Conservation (phyloP, 1,140 invertebrate genomes). For the Lasaia peninsularis region DNA sequence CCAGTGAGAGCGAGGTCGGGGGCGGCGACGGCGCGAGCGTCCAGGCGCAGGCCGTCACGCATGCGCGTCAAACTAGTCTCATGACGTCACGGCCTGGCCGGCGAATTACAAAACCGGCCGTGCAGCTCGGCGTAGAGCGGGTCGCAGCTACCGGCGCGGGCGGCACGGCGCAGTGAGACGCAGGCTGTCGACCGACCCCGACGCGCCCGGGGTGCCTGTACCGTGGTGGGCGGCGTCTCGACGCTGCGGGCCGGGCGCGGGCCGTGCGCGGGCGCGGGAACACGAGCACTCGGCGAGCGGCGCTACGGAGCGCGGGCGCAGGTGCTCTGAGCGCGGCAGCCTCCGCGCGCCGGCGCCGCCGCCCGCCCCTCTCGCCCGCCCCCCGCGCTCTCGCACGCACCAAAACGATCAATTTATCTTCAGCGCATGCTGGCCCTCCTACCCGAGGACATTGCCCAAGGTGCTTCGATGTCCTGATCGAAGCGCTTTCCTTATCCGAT, state of each 20-base stretch:
- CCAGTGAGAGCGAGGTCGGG: slow-evolving; percentile 62
- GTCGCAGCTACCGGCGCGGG: slow-evolving; percentile 30
- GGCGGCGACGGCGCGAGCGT: slow-evolving; percentile 56
- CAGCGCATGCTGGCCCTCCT: slow-evolving; percentile 65
- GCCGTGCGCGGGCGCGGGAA: slow-evolving; percentile 59
- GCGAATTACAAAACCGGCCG: slow-evolving; percentile 73
- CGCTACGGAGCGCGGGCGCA: slow-evolving; percentile 74
- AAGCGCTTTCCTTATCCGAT: slow-evolving; percentile 16
- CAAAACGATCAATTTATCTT: slow-evolving; percentile 75
- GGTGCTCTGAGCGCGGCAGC: slow-evolving; percentile 74
- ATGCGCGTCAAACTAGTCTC: slow-evolving; percentile 70
- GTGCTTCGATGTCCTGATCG: slow-evolving; percentile 33
- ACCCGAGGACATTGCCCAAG: slow-evolving; percentile 64
- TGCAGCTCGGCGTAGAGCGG: slow-evolving; percentile 49
- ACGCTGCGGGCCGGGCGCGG: slow-evolving; percentile 51
- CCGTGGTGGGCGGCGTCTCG: slow-evolving; percentile 69
- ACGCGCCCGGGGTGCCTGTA: slow-evolving; percentile 60
- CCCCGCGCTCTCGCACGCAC: slow-evolving; percentile 61
- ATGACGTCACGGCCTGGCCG: slow-evolving; percentile 71
- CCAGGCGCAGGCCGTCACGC: slow-evolving; percentile 67
- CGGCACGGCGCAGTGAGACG: slow-evolving; percentile 64
- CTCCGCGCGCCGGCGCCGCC: slow-evolving; percentile 67
- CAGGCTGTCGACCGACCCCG: slow-evolving; percentile 70
- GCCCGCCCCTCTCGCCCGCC: slow-evolving; percentile 55
- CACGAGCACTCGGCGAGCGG: slow-evolving; percentile 66